Conservation (phyloP, 2,888 invertebrate genomes). For the Carcina quercana region DNA sequence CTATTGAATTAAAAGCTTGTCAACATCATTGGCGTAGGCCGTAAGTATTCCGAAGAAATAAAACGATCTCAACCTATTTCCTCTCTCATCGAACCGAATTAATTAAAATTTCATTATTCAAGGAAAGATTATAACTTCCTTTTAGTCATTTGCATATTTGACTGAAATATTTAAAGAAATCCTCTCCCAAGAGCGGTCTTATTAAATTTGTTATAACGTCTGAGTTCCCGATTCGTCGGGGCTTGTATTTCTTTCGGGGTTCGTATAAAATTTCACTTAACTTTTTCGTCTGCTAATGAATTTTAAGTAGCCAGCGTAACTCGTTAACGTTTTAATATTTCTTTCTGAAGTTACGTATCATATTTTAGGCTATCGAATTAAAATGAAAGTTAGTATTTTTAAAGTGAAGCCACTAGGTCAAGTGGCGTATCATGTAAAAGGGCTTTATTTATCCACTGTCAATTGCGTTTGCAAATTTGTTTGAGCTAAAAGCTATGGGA, state of each 20-base stretch:
- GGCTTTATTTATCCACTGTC: no score
- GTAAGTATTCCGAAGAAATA: no score
- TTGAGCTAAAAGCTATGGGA: no score
- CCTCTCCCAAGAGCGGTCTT: constrained; percentile 44
- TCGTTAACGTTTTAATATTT: no score
- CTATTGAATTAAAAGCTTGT: no score
- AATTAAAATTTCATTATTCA: constrained; percentile 59
- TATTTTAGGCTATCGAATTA: no score
- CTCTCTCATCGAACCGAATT: constrained; percentile 36
- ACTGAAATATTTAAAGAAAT: constrained; percentile 55
- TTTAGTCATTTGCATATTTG: constrained; percentile 56
- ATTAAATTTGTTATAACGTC: constrained; percentile 56
- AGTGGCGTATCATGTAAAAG: no score
- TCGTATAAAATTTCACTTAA: constrained; percentile 29
- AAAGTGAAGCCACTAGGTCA: no score
- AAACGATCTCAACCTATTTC: constrained; percentile 2
- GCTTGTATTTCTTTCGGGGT: constrained; percentile 40
- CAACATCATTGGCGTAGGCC: no score
- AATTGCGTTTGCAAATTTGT: no score
- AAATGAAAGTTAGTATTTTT: no score
- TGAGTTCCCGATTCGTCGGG: constrained; percentile 28
- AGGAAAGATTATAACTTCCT: constrained; percentile 55
- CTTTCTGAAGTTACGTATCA: no score
- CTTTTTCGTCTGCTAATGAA: constrained; percentile 40
- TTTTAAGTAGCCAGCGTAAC: constrained; percentile 42